Base-by-base conservation (phyloP, 2,113 vertebrate genomes). In the Atractosteus spatula region DNA sequence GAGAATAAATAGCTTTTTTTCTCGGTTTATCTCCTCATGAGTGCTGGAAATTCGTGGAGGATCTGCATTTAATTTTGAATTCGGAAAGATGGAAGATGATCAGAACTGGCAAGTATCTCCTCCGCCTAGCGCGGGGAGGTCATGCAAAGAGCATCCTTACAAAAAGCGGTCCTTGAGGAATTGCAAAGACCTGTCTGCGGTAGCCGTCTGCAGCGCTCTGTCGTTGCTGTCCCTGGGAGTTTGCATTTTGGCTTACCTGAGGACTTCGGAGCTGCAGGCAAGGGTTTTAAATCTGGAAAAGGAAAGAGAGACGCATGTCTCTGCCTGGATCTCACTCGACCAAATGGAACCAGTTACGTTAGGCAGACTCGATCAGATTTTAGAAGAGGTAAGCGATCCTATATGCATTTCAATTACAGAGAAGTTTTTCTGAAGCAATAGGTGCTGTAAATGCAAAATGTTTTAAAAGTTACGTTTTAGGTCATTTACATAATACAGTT, bases 311-410 rank as follows among this genome's bases (percentile, higher is more conserved):
- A 78, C 85, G 8, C 77, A 83, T 42, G 16, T 85, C 42, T 78
- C 85, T 11, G 81, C 82, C 4, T 89, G 90, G 88, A 81, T 85
- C 79, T 84, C 87, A 61, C n/a, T 80, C 59, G 88, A 92, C 76
- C 91, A 92, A 90, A 86, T 91, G 86, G 90, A 91, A 76, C 87
- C 91, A 57, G 57, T 86, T 56, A 79, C 89, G 69, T 13, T 87
- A 75, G 78, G 79, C 4, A 85, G 87, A 13, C 75, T 92, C 71
- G 90, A 91, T 73, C 84, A 81, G 77, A 87, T 83, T 73, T 71
- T 83, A 72, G 78, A 83, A 66, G 76, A 83, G 82, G 82, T 83
- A 69, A 81, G 67, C 16, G 4, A 8, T 2, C 10, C 17, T 29
- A 7, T 11, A 51, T 29, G 29, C 1, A 29, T 29, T 29, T 29